Conservation (phyloP, 2,888 invertebrate species). For the Orthonevra nobilis region DNA sequence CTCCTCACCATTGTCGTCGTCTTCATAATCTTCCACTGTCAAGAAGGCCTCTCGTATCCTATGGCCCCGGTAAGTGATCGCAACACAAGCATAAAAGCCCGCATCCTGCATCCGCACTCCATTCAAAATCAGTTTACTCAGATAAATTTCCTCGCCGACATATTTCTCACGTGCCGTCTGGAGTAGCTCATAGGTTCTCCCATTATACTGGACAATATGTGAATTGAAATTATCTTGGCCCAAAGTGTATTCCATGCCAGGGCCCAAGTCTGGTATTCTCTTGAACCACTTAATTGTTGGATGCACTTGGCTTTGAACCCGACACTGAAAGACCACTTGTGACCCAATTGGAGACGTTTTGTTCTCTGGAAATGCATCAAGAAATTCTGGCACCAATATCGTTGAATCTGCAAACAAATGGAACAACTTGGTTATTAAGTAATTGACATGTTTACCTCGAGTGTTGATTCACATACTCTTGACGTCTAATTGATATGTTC, state of each 20-base stretch:
- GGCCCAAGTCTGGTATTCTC: conserved; percentile 66
- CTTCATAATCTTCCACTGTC: conserved; percentile 71
- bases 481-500: conserved; percentile 78
- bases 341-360: conserved; percentile 73
- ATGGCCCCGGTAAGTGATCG: conserved; percentile 78
- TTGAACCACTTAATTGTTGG: conserved; percentile 79
- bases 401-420: conserved; percentile 74
- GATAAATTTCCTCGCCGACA: conserved; percentile 76
- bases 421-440: conserved; percentile 10
- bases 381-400: conserved; percentile 76
- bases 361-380: conserved; percentile 76
- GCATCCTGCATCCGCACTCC: conserved; percentile 74
- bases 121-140: conserved; percentile 78
- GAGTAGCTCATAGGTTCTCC: conserved; percentile 77
- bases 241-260: conserved; percentile 46
- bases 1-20: conserved; percentile 15
- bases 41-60: conserved; percentile 77
- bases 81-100: conserved; percentile 78
- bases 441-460: not conserved
- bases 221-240: conserved; percentile 73
- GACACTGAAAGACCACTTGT: conserved; percentile 78
- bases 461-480: conserved; percentile 74
- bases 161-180: conserved; percentile 75
- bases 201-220: conserved; percentile 76
- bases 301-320: conserved; percentile 77